Percentiles rank a stretch among this genome's conserved stretches.
phyloP scores from a whole-genome alignment of 2,888 invertebrate species.

The Apoderus coryli region DNA sequence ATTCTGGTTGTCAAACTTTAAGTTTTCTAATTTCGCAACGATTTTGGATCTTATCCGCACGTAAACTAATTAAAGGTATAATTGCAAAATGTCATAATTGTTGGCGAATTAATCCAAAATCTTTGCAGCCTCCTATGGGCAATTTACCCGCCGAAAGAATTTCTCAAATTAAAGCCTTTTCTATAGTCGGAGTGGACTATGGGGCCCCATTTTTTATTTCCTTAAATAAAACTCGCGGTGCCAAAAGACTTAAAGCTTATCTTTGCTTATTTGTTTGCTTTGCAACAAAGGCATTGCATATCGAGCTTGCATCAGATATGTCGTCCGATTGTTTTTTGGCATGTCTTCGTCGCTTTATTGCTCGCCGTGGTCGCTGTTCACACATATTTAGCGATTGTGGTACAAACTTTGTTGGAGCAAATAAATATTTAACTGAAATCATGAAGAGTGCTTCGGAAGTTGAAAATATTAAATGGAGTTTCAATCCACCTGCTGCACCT shows the following conservation, averaged over 20 bases:
- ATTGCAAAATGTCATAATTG: constrained; percentile 1
- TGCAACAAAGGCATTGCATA: constrained; percentile 2
- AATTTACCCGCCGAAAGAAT: background rate
- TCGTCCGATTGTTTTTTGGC: constrained; percentile 4
- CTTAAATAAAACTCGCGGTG: constrained; percentile 1
- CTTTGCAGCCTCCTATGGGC: constrained; percentile 1
- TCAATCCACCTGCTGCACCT: constrained; percentile 3
- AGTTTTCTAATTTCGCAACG: too few relatives aligned
- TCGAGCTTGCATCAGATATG: constrained; percentile 7
- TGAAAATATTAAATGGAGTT: constrained; percentile 1
- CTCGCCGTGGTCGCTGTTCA: background rate
- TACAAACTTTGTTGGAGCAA: constrained; percentile 7
- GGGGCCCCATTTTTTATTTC: background rate
- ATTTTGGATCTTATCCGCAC: too few relatives aligned
- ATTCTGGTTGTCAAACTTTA: too few relatives aligned
- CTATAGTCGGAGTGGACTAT: constrained; percentile 1
- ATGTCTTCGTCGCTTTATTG: constrained; percentile 6
- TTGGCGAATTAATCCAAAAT: background rate
- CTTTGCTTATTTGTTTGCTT: constrained; percentile 4
- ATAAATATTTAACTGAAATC: constrained; percentile 4
- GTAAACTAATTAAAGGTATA: too few relatives aligned
- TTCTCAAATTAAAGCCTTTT: background rate
- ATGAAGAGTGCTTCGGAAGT: background rate
- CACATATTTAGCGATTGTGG: constrained; percentile 7
- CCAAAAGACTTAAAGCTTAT: constrained; percentile 4